phyloP scores from a whole-genome alignment of 2,797 vertebrate species.

The Hemibagrus guttatus region DNA sequence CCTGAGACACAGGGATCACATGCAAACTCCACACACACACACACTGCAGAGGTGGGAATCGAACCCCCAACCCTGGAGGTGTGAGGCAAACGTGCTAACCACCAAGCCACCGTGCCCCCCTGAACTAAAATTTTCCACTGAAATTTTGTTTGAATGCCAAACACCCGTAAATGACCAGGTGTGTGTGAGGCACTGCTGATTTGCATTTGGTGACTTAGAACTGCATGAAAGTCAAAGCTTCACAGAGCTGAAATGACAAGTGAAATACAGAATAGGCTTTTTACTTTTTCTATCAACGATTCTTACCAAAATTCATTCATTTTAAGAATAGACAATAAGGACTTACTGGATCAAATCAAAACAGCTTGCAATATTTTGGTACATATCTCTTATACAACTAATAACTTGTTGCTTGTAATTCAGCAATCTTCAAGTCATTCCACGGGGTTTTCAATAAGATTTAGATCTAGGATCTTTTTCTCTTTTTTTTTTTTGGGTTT shows the following conservation, averaged over 20 bases:
- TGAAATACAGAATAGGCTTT: background rate
- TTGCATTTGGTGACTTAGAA: conserved; percentile 12
- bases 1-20: too few species aligned
- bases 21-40: too few species aligned
- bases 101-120: too few species aligned
- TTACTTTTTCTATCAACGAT: background rate
- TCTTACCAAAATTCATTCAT: background rate
- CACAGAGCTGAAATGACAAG: background rate
- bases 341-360: background rate
- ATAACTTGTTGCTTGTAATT: background rate
- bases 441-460: too few species aligned
- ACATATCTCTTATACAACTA: background rate
- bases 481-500: too few species aligned
- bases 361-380: too few species aligned
- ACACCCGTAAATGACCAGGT: background rate
- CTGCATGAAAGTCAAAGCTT: conserved; percentile 13
- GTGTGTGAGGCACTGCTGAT: background rate
- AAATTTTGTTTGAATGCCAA: background rate
- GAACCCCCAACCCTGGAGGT: too few species aligned
- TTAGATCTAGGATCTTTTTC: too few species aligned
- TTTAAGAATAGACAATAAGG: background rate
- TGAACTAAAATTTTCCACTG: background rate
- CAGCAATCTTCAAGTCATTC: background rate
- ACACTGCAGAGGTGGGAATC: too few species aligned
- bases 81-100: too few species aligned